Evolutionary conservation across 2,797 vertebrate species (phyloP).

Genomic region (Poeciliopsis presidionis): DNA sequence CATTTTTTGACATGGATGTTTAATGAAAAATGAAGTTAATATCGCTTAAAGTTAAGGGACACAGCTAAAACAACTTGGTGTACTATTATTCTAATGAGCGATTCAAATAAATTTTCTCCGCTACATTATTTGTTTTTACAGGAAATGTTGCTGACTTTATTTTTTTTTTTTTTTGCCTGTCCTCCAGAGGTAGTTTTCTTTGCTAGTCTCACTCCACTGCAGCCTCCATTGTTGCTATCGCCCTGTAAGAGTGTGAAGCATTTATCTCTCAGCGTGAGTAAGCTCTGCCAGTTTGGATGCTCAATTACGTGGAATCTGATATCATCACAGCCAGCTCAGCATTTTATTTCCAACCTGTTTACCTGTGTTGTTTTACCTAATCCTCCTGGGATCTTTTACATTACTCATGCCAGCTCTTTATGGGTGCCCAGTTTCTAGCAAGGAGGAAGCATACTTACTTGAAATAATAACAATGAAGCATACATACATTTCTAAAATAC

Average conservation of each 20-base stretch:
- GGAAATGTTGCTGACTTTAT: neutral
- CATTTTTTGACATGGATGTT: neutral
- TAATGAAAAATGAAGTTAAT: too few relatives aligned
- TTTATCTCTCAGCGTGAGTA: conserved; percentile 57
- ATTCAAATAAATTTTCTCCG: neutral
- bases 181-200: neutral
- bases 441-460: conserved; percentile 27
- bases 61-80: neutral
- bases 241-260: conserved; percentile 47
- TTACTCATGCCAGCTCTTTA: conserved; percentile 8
- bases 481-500: neutral
- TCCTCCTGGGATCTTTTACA: conserved; percentile 35
- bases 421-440: conserved; percentile 18
- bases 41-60: neutral
- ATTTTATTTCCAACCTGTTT: conserved; percentile 46
- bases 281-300: conserved; percentile 56
- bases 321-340: conserved; percentile 50
- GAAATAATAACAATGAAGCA: conserved; percentile 33
- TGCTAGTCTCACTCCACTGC: conserved; percentile 2
- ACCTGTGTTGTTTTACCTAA: conserved; percentile 47
- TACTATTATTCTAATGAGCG: neutral
- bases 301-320: conserved; percentile 57
- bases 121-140: neutral
- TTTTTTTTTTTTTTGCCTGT: neutral
- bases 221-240: conserved; percentile 42